Conservation (phyloP, 2,113 vertebrate genomes). For the Calyptommatus sinebrachiatus region DNA sequence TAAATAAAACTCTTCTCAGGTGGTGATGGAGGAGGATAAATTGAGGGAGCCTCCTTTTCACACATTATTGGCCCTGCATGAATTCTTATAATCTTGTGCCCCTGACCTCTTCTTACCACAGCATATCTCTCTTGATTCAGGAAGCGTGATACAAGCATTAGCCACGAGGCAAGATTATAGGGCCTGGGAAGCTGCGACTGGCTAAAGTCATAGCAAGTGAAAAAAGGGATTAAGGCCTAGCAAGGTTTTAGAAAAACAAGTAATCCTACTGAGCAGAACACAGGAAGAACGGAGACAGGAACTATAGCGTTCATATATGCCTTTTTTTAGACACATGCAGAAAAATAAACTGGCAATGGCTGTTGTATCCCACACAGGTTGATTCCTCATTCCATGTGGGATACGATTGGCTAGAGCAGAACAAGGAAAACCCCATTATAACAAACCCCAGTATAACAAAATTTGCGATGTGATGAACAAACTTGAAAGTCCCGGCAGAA, state of each 20-base stretch:
- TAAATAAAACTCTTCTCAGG: conserved; percentile 46
- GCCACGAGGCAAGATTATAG: conserved; percentile 56
- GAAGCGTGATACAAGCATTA: conserved; percentile 54
- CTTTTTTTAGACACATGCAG: not conserved
- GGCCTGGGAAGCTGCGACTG: conserved; percentile 37
- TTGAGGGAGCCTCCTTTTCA: conserved; percentile 53
- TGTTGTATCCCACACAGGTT: not conserved
- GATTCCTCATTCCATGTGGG: not conserved
- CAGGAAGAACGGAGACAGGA: not conserved
- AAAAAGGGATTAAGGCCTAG: not conserved
- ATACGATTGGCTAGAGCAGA: no score
- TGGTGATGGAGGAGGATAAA: conserved; percentile 46
- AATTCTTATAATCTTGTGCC: conserved; percentile 57
- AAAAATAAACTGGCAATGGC: not conserved
- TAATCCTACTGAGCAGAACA: not conserved
- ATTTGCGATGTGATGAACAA: no score
- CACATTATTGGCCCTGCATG: conserved; percentile 45
- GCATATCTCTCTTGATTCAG: conserved; percentile 44
- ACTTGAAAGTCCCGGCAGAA: no score
- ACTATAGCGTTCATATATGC: not conserved
- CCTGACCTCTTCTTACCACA: conserved; percentile 50
- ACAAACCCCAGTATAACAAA: no score
- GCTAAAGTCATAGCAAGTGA: conserved; percentile 12
- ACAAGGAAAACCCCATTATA: no score
- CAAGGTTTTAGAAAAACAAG: not conserved